Evolutionary conservation across 2,888 invertebrate species (phyloP).

Genomic region (Cacoxenus indagator): DNA sequence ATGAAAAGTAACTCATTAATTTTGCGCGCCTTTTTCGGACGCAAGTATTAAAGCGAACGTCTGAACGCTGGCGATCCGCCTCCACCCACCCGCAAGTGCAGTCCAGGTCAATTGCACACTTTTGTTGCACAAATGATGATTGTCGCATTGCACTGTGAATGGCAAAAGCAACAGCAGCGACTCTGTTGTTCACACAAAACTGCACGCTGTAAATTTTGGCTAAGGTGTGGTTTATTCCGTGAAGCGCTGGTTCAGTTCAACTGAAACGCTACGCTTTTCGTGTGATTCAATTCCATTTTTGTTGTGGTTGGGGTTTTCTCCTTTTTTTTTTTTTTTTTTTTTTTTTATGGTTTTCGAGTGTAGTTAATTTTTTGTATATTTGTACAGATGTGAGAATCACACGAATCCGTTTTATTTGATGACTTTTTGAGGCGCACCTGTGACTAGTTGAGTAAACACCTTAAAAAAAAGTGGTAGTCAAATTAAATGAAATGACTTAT

Average conservation of each 20-base stretch:
- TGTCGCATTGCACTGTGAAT: neutral
- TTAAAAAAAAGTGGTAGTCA: no score
- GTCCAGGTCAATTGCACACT: no score
- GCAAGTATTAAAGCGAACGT: no score
- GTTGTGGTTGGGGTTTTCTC: slow-evolving; percentile 1
- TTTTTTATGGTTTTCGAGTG: no score
- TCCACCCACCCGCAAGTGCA: neutral
- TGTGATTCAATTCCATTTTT: slow-evolving; percentile 12
- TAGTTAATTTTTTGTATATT: no score
- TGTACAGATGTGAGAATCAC: slow-evolving; percentile 10
- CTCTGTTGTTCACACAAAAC: neutral
- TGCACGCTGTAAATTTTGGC: neutral
- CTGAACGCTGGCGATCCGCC: neutral
- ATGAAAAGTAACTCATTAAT: slow-evolving; percentile 19
- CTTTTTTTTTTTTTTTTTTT: slow-evolving; percentile 20
- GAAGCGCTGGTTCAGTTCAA: neutral
- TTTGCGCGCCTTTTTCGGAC: neutral
- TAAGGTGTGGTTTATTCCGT: neutral
- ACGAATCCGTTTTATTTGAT: neutral
- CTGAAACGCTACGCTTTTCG: neutral
- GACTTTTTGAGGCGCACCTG: neutral
- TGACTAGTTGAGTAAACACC: neutral
- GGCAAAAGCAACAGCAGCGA: neutral
- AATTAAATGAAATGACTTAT: no score
- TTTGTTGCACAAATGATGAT: neutral